Conservation (phyloP, 2,888 invertebrate species). For the Penaeus monodon region DNA sequence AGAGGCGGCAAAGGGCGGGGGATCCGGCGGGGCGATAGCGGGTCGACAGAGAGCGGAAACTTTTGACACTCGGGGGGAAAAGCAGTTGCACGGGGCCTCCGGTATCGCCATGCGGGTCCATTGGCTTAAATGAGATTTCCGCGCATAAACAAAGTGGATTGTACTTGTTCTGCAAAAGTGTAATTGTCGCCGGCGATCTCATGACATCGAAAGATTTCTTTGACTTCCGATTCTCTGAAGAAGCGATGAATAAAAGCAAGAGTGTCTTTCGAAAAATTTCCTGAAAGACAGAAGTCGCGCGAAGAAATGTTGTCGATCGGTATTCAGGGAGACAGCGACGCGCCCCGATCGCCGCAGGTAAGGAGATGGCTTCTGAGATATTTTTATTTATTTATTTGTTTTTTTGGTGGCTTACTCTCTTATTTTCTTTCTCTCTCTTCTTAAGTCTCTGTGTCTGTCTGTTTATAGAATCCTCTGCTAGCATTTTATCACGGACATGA, state of each 20-base stretch:
- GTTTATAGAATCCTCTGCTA: too few relatives aligned
- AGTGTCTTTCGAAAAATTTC: neutral
- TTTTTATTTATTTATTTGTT: too few relatives aligned
- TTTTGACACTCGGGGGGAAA: slow-evolving; percentile 13
- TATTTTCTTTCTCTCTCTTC: too few relatives aligned
- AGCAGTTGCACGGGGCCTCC: slow-evolving; percentile 30
- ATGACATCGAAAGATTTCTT: too few relatives aligned
- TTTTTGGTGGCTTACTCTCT: too few relatives aligned
- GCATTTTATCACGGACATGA: too few relatives aligned
- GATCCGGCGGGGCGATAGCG: neutral
- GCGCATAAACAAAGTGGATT: too few relatives aligned
- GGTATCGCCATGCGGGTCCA: slow-evolving; percentile 33
- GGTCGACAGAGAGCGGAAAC: neutral
- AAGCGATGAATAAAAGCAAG: too few relatives aligned
- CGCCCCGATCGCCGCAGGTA: neutral
- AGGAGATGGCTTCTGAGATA: slow-evolving; percentile 2
- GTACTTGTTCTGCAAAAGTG: too few relatives aligned
- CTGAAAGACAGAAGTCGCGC: neutral
- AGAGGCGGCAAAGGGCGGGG: neutral
- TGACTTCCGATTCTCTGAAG: too few relatives aligned
- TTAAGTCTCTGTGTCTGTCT: too few relatives aligned
- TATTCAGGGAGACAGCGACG: neutral
- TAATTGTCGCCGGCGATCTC: too few relatives aligned
- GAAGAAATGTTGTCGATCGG: slow-evolving; percentile 28
- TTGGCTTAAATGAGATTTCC: slow-evolving; percentile 41